Percentiles rank a stretch among this genome's conserved stretches.
Evolutionary conservation across 2,888 invertebrate genomes (phyloP).

Genomic region (Oscheius onirici): DNA sequence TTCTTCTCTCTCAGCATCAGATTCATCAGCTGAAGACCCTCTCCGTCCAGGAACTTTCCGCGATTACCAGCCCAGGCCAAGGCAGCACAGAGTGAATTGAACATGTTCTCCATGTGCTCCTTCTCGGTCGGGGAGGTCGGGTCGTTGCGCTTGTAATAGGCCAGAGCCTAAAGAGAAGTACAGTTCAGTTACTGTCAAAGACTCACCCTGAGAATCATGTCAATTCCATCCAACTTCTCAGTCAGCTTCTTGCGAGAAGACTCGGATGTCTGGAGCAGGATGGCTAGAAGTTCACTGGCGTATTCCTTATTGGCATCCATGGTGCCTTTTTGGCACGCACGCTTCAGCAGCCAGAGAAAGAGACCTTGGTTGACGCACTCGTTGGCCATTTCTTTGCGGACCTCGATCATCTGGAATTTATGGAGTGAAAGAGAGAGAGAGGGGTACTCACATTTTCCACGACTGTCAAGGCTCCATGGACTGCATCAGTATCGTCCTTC

Average conservation of each 20-base stretch:
- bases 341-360: slow-evolving; percentile 84
- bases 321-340: slow-evolving; percentile 76
- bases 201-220: slow-evolving; percentile 88
- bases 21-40: slow-evolving; percentile 98
- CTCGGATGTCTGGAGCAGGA: slow-evolving; percentile 88
- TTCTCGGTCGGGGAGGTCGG: slow-evolving; percentile 82
- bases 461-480: slow-evolving; percentile 90
- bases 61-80: slow-evolving; percentile 88
- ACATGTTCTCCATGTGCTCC: slow-evolving; percentile 98
- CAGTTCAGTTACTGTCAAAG: neutral
- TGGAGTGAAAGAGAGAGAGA: no score
- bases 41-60: slow-evolving; percentile 88
- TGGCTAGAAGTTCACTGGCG: slow-evolving; percentile 92
- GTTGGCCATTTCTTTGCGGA: slow-evolving; percentile 80
- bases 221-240: slow-evolving; percentile 85
- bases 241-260: slow-evolving; percentile 73
- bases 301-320: slow-evolving; percentile 76
- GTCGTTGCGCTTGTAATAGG: slow-evolving; percentile 67
- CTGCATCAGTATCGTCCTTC: slow-evolving; percentile 82
- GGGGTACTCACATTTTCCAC: slow-evolving; percentile 89
- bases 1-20: slow-evolving; percentile 97
- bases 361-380: slow-evolving; percentile 62
- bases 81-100: slow-evolving; percentile 92
- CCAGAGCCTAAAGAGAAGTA: slow-evolving; percentile 56
- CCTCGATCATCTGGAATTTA: slow-evolving; percentile 78